Evolutionary conservation across 2,888 invertebrate genomes (phyloP).

Genomic region (Nephrotoma flavescens): DNA sequence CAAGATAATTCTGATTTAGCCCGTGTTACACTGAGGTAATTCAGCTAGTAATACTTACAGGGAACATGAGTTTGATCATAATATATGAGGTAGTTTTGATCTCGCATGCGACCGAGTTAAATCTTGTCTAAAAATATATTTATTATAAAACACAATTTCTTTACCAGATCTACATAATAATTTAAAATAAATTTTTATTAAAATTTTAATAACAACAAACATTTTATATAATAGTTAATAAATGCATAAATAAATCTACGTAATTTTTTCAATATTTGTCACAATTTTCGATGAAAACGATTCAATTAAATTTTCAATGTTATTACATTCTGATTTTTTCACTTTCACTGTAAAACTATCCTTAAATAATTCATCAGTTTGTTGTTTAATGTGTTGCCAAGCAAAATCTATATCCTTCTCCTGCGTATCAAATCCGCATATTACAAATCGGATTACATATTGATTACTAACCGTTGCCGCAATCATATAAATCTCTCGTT

Average conservation of each 20-base stretch:
- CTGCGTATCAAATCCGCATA: constrained; percentile 60
- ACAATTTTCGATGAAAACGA: not conserved
- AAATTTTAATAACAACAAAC: not conserved
- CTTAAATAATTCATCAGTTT: constrained; percentile 30
- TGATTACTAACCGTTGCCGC: not conserved
- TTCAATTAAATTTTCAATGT: not conserved
- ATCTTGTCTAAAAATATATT: no score
- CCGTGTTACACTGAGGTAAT: no score
- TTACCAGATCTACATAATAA: no score
- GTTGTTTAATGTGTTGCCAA: constrained; percentile 48
- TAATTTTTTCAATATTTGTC: not conserved
- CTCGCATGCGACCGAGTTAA: no score
- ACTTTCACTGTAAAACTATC: not conserved
- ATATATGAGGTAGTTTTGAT: no score
- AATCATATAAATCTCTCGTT: not conserved
- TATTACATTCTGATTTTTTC: not conserved
- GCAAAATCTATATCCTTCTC: constrained; percentile 60
- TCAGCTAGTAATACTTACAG: no score
- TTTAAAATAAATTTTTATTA: not conserved
- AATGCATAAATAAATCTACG: not conserved
- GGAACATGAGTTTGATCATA: no score
- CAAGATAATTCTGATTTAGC: no score
- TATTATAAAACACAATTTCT: no score
- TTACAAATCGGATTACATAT: constrained; percentile 43
- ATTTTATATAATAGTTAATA: not conserved